Percentiles rank a stretch among this genome's conserved stretches.
Conservation (phyloP, 64 coral and sea anemone species). For the Platygyra sinensis region DNA sequence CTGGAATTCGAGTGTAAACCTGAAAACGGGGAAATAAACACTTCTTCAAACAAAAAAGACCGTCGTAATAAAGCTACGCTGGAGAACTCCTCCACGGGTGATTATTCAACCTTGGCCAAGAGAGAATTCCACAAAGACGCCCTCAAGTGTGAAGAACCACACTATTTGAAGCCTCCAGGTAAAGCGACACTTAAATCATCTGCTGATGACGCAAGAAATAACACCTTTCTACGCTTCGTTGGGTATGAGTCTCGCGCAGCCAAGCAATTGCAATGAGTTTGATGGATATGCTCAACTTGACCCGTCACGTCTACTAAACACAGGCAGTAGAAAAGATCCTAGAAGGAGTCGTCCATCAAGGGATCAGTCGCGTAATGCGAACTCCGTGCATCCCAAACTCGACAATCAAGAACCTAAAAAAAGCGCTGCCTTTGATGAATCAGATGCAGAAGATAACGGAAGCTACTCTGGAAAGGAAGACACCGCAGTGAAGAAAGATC, state of each 20-base stretch:
- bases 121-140: neutral
- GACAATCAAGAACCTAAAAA: neutral
- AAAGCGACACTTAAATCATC: neutral
- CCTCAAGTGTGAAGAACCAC: neutral
- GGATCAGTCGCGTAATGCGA: neutral
- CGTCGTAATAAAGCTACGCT: too few relatives aligned
- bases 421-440: too few relatives aligned
- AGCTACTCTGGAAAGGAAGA: too few relatives aligned
- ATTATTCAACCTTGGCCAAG: neutral
- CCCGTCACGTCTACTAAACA: neutral
- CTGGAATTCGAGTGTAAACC: too few relatives aligned
- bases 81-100: neutral
- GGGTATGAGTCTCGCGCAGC: neutral
- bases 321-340: neutral
- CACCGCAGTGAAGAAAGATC: too few relatives aligned
- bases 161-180: neutral
- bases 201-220: neutral
- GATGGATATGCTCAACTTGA: neutral
- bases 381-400: neutral
- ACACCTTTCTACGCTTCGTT: neutral
- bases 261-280: neutral
- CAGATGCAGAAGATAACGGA: too few relatives aligned
- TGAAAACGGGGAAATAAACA: too few relatives aligned
- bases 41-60: too few relatives aligned
- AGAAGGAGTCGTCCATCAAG: neutral